Base-by-base conservation (phyloP, 2,797 vertebrate species). In the Bryconaethiops microstoma region DNA sequence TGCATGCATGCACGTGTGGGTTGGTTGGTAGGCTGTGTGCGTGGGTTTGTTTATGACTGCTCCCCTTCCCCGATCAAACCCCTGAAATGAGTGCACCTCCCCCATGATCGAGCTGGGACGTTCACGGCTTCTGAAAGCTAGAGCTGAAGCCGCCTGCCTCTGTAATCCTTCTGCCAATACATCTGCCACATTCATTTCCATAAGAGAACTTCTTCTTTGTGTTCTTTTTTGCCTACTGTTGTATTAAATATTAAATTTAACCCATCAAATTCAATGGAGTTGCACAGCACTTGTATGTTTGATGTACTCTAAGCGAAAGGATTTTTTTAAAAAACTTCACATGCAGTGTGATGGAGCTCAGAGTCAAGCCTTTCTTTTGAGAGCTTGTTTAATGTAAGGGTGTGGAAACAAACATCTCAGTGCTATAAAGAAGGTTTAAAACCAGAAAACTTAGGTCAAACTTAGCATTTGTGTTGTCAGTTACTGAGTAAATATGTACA, bases 51-150 rank as follows among this genome's bases (percentile, higher is more conserved):
- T 63, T 80, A 64, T 64, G 76, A 65, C 68, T 76, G 83, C 84
- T 88, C 90, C 90, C 83, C 19, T 35, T 64, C 60, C 75, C 60
- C 48, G 14, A 50, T 80, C 65, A 64, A 48, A 72, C 72, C 54
- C n/a, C 50, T 17, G 42, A 74, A 60, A 77, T 35, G 23, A 74
- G 45, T 74, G 29, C 60, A 74, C 62, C 59, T 73, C 82, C 72
- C 72, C n/a, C 23, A 13, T 16, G 68, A 78, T 59, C 55, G 23
- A 50, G 55, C 62, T 65, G 13, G 17, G 64, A 76, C 42, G 52
- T 72, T 21, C 74, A 50, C 54, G 70, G 52, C 9, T 71, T 55
- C 52, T 14, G 6, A 40, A 70, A 13, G 40, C 14, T 45, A 21
- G 23, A 40, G 76, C 17, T 60, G 21, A 29, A 55, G 50, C 69